Base-by-base conservation (phyloP, 2,113 vertebrate species). In the Phaethon lepturus region DNA sequence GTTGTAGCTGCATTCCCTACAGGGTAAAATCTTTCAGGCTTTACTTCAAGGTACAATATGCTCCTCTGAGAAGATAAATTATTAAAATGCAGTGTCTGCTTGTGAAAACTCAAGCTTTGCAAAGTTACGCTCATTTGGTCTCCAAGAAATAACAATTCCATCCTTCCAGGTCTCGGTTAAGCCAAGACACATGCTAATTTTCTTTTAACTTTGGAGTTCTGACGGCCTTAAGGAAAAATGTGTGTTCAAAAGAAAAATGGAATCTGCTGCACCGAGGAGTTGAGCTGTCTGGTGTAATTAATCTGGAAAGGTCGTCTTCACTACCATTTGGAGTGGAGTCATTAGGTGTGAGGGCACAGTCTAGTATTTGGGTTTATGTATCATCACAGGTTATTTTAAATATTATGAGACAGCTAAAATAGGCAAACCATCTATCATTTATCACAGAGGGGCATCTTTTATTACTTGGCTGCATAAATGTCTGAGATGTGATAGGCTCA, bases 61-160 rank as follows among this genome's bases (percentile, higher is more conserved):
- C 82, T 97, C 67, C 91, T 87, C 85, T 62, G 56, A 98, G 97
- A 91, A 93, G 78, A 98, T 94, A 97, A 96, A 97, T 97, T 95
- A 97, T 94, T 95, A 92, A 98, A 98, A 97, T 72, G 60, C 66
- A 81, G 52, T 86, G 60, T 94, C 88, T 94, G 83, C 82, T 95
- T 44, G 44, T 96, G 94, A 68, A 95, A 98, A 93, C 38, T 94
- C 92, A 78, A 73, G 67, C 53, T 92, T 93, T 86, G 22, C 95
- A 73, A 91, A 94, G 86, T 73, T 82, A 76, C 3, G 11, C 63
- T 95, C 80, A 53, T 87, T 92, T 74, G 50, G 64, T 86, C 91
- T 95, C 91, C 58, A 63, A 93, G 93, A 97, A 97, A 96, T 74
- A 89, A 71, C 10, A 11, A 16, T 91, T 95, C 87, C 90, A 80